These are phyloP conservation scores for Dasypus novemcinctus DNA, from an alignment of 2,113 vertebrate genomes.

Conservation along the genomic window DNA sequence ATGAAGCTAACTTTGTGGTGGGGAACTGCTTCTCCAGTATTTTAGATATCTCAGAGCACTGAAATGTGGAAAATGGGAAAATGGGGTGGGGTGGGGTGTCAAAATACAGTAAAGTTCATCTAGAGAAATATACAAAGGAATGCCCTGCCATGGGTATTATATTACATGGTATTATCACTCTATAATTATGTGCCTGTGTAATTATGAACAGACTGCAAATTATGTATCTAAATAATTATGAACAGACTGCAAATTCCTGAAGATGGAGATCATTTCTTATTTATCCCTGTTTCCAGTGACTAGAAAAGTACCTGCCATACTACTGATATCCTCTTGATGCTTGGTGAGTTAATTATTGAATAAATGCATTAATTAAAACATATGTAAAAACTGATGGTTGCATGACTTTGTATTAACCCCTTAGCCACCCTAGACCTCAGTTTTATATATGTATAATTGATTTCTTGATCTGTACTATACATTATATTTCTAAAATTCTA, in stretches of 20 bases:
- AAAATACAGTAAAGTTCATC: background rate
- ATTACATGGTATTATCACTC: background rate
- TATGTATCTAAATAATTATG: no score
- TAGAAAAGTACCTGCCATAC: background rate
- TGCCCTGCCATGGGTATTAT: background rate
- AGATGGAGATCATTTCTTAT: background rate
- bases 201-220: background rate
- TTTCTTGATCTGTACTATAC: background rate
- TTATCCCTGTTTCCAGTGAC: background rate
- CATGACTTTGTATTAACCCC: background rate
- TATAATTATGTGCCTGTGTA: background rate
- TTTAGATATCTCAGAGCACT: background rate
- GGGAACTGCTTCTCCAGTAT: background rate
- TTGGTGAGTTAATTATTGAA: background rate
- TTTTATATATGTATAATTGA: background rate
- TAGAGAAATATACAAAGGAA: conserved; percentile 16
- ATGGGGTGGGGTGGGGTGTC: background rate
- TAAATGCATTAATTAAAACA: background rate
- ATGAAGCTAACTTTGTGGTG: background rate
- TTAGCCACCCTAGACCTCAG: background rate
- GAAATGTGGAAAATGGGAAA: background rate
- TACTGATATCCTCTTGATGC: background rate
- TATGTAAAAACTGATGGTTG: background rate
- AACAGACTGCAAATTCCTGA: conserved; percentile 20
- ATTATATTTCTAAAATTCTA: background rate